Percentiles rank a stretch among this genome's conserved stretches.
These are phyloP conservation scores for Cephus spinipes DNA, from an alignment of 2,888 invertebrate species.

Conservation along the genomic window DNA sequence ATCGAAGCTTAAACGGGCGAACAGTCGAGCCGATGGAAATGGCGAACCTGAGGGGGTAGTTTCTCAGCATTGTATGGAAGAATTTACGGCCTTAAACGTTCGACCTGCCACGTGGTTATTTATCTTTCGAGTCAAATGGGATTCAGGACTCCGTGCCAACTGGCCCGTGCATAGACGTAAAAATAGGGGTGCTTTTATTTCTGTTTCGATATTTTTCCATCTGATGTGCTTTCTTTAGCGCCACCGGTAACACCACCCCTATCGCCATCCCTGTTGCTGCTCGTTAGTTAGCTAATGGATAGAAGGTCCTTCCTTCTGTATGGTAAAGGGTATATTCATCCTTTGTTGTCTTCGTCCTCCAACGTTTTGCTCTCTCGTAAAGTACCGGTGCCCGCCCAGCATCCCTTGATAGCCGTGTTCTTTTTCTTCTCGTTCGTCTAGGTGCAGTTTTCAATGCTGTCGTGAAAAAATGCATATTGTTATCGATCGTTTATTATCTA, in stretches of 20 bases:
- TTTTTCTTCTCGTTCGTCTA: neutral
- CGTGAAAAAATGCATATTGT: neutral
- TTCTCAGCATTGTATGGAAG: neutral
- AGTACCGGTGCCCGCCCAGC: neutral
- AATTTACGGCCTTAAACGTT: neutral
- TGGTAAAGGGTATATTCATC: neutral
- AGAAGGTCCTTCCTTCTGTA: neutral
- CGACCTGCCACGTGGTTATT: neutral
- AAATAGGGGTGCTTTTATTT: neutral
- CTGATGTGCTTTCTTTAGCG: neutral
- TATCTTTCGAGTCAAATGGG: slow-evolving; percentile 3
- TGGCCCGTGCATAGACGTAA: neutral
- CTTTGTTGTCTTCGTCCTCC: neutral
- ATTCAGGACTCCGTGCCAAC: neutral
- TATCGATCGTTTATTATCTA: neutral
- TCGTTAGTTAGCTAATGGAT: neutral
- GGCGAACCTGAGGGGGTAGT: neutral
- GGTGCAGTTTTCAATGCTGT: neutral
- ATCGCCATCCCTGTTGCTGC: neutral
- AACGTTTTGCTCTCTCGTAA: neutral
- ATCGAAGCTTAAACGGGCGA: neutral
- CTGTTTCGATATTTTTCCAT: neutral
- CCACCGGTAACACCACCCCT: neutral
- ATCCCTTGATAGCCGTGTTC: neutral
- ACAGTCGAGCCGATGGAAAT: neutral